Evolutionary conservation across 2,113 vertebrate genomes (phyloP).

Genomic region (Brachirus orientalis): DNA sequence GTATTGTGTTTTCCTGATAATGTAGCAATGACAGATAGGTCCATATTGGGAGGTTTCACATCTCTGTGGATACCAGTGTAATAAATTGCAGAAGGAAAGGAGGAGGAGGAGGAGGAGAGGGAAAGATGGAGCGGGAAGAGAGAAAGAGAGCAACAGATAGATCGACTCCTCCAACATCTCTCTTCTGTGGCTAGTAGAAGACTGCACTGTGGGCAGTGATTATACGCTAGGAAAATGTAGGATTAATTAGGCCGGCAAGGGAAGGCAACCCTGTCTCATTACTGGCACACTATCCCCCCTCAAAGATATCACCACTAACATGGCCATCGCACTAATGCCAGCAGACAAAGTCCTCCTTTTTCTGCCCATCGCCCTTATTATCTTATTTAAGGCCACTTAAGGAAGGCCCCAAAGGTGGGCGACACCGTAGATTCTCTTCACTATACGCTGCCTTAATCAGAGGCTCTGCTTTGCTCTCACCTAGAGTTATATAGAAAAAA

Average conservation of each 20-base stretch:
- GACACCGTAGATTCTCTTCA: conserved; percentile 69
- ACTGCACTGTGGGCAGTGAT: conserved; percentile 87
- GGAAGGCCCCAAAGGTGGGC: conserved; percentile 84
- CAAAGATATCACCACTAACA: conserved; percentile 88
- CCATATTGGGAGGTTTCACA: conserved; percentile 90
- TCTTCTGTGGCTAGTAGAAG: conserved; percentile 75
- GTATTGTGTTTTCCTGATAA: conserved; percentile 93
- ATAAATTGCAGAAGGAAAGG: conserved; percentile 78
- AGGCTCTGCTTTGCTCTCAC: conserved; percentile 77
- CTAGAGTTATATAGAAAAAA: conserved; percentile 57
- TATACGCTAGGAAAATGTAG: conserved; percentile 91
- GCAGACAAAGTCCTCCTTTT: conserved; percentile 89
- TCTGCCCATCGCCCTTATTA: conserved; percentile 88
- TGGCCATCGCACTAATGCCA: conserved; percentile 85
- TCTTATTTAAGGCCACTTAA: conserved; percentile 91
- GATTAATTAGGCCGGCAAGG: conserved; percentile 92
- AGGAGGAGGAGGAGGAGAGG: conserved; percentile 25
- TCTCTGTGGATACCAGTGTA: conserved; percentile 81
- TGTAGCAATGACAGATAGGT: conserved; percentile 94
- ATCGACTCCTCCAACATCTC: conserved; percentile 71
- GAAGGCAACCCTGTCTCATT: conserved; percentile 91
- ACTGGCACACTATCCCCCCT: conserved; percentile 85
- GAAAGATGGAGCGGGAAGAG: conserved; percentile 47
- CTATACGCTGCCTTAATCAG: conserved; percentile 74
- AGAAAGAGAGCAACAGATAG: conserved; percentile 80